These are phyloP conservation scores for Mus musculus DNA, from an alignment of 2,113 vertebrate genomes.

Conservation along the genomic window DNA sequence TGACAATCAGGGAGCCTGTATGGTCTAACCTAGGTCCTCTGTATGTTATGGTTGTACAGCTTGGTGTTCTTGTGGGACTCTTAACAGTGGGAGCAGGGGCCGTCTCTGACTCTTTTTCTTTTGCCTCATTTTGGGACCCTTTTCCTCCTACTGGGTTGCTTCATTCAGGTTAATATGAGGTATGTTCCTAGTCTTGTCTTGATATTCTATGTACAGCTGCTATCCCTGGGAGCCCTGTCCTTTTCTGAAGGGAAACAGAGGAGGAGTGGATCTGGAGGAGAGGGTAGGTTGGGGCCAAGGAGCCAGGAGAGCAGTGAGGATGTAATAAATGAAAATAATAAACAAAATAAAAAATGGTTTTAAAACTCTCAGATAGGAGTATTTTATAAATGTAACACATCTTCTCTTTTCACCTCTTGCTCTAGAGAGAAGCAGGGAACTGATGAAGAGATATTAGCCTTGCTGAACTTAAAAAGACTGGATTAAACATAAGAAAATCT, in stretches of 20 bases:
- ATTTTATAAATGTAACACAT: conserved; percentile 30
- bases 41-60: background rate
- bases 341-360: background rate
- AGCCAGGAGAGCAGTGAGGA: background rate
- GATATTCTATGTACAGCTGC: background rate
- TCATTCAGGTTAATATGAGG: background rate
- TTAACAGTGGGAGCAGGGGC: background rate
- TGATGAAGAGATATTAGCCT: conserved; percentile 24
- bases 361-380: conserved; percentile 49
- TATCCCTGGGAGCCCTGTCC: background rate
- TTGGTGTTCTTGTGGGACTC: background rate
- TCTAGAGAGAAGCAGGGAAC: conserved; percentile 13
- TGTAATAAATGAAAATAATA: background rate
- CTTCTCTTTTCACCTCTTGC: conserved; percentile 27
- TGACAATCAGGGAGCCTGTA: background rate
- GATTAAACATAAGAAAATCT: conserved; percentile 54
- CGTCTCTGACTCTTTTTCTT: background rate
- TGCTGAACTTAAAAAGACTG: background rate
- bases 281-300: background rate
- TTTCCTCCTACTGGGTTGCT: background rate
- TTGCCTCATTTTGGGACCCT: background rate
- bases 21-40: background rate
- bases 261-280: background rate
- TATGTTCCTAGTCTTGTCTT: background rate
- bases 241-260: background rate